phyloP scores from a whole-genome alignment of 2,888 invertebrate species.

The Drosophila koepferae region DNA sequence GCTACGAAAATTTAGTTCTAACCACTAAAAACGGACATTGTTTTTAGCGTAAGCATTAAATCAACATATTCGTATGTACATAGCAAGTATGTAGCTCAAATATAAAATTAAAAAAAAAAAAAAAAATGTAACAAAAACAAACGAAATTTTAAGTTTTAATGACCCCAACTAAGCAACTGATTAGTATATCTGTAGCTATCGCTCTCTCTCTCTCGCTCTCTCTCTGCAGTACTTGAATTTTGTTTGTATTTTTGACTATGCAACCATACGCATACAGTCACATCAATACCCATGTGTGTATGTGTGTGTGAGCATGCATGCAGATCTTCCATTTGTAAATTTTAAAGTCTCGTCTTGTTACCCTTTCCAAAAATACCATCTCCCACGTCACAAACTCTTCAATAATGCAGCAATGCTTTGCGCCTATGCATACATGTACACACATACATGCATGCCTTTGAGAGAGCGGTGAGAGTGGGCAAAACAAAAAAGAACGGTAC shows the following conservation, averaged over 20 bases:
- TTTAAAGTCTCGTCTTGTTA: neutral
- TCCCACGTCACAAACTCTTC: neutral
- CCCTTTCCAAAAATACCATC: neutral
- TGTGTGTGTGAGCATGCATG: neutral
- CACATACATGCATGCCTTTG: neutral
- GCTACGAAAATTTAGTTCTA: constrained; percentile 65
- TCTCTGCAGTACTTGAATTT: neutral
- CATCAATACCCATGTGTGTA: neutral
- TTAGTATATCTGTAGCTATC: neutral
- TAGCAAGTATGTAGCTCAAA: constrained; percentile 46
- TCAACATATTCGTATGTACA: constrained; percentile 27
- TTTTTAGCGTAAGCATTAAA: constrained; percentile 38
- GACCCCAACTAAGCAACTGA: neutral
- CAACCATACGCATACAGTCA: neutral
- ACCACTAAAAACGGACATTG: constrained; percentile 32
- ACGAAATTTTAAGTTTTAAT: neutral
- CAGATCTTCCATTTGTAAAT: too few relatives aligned
- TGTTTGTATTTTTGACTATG: neutral
- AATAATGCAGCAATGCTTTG: neutral
- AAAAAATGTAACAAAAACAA: constrained; percentile 6
- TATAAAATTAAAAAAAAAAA: constrained; percentile 14
- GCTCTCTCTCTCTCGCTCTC: neutral
- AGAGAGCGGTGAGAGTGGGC: neutral
- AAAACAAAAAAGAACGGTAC: constrained; percentile 4
- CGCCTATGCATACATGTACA: too few relatives aligned